Evolutionary conservation across 2,888 invertebrate genomes (phyloP), one percentile per base, ranked within the genome.

Genomic region (Rhamnusium bicolor): DNA sequence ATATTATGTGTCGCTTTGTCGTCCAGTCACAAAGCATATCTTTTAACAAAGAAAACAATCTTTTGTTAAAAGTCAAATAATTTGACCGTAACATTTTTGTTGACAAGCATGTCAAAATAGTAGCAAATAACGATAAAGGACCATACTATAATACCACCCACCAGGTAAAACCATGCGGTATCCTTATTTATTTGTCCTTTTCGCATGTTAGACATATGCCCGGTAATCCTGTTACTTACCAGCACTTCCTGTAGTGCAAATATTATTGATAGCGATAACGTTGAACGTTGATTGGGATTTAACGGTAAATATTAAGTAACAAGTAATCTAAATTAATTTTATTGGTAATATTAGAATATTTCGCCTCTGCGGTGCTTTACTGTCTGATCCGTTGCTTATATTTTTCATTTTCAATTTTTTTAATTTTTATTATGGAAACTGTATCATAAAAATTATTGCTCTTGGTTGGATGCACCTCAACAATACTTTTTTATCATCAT

Each of bases 71-170:
- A 63, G 53, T 40, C 18, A 18, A 18, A 8, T 19, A 18, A 51
- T 51, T 12, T 4, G 10, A 51, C 18, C 51, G 18, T 51, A 18
- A 19, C 51, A 51, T 51, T 2, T 65, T 40, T 71, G 74, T 60
- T 70, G 78, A 80, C 81, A 79, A 69, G 75, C 81, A 75, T 79
- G 78, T 78, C 80, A 78, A 79, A 79, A 80, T 76, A 76, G 77
- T 78, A 76, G 79, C 76, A 79, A 80, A 79, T 79, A 60, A 65
- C 27, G 61, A 60, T 40, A 47, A 46, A 56, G 58, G 54, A 7
- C 51, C 21, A 56, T 70, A 49, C 27, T 54, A 70, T 47, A 27
- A 63, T 70, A 68, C 72, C 68, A 69, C 58, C 69, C 69, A 61
- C 71, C 12, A 69, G 74, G 54, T 65, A 65, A 29, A 54, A 65